Evolutionary conservation across 2,113 vertebrate species (phyloP).

Genomic region (Agelaius tricolor): DNA sequence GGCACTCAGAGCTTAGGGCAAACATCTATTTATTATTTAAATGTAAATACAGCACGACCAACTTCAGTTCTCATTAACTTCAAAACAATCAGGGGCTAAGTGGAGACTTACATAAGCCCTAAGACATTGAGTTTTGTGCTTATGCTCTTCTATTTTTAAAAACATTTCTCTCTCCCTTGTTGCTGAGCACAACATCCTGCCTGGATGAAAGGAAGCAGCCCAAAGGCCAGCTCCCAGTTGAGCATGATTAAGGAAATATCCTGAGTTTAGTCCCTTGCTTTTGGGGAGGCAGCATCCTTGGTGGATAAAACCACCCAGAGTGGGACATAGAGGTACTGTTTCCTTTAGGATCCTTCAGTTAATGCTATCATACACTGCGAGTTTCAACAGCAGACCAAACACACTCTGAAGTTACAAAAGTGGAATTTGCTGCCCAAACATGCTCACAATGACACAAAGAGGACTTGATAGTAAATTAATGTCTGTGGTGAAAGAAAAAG

Average conservation of each 20-base stretch:
- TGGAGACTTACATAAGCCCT: neutral
- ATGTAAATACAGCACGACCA: conserved; percentile 45
- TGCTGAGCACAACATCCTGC: neutral
- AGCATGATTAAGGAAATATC: neutral
- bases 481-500: neutral
- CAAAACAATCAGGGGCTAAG: neutral
- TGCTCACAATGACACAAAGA: neutral
- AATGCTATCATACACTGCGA: neutral
- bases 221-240: neutral
- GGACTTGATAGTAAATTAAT: neutral
- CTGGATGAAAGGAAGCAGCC: neutral
- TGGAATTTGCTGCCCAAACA: neutral
- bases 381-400: neutral
- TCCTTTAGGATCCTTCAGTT: neutral
- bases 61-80: conserved; percentile 8
- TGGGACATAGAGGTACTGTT: neutral
- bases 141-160: conserved; percentile 21
- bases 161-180: neutral
- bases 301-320: neutral
- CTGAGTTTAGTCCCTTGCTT: neutral
- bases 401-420: neutral
- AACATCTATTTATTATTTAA: conserved; percentile 47
- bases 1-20: neutral
- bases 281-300: neutral
- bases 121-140: neutral